Evolutionary conservation across 1,140 invertebrate genomes (phyloP), one percentile per base, ranked within the genome.

Genomic region (Drosophila pandora): DNA sequence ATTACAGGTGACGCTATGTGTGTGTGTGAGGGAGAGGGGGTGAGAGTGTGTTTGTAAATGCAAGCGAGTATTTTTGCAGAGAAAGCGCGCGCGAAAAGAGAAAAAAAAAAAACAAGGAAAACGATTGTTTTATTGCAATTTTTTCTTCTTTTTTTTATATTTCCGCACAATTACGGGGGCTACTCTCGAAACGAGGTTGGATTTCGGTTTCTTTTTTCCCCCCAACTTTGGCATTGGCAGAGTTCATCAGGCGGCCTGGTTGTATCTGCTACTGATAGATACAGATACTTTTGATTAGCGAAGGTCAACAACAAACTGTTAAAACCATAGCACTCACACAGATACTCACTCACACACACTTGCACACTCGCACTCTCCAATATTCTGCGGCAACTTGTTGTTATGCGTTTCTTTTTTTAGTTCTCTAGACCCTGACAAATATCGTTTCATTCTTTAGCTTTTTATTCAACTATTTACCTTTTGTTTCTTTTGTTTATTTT

Each of bases 41-140:
- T 6, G 25, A 28, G 25, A 28, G 22, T 32, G 25, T 22, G 22
- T 62, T 13, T 55, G 62, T 21, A 43, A 32, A 32, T 47, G 49
- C 45, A 43, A 43, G 41, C 41, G 41, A 43, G 41, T 21, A 43
- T 48, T 76, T 45, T 60, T 59, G 61, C 59, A 79, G 83, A 87
- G 82, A 87, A 88, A 87, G 83, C 83, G 82, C 82, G 82, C 82
- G 82, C 65, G 82, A 87, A 77, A 23, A 72, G 41, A 59, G 2
- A 12, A 1, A 65, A 45, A 62, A 45, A 62, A 9, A 37, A 37
- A 65, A 45, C 43, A 58, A 73, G 55, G 69, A 58, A 13, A 49
- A 58, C 64, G 17, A 43, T 59, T 65, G 55, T 45, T 25, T 43
- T 22, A 25, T 23, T n/a, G 21, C 9, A 10, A 3, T 22, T 34